Base-by-base conservation (phyloP, 2,113 vertebrate species). In the Megatriorchis doriae region DNA sequence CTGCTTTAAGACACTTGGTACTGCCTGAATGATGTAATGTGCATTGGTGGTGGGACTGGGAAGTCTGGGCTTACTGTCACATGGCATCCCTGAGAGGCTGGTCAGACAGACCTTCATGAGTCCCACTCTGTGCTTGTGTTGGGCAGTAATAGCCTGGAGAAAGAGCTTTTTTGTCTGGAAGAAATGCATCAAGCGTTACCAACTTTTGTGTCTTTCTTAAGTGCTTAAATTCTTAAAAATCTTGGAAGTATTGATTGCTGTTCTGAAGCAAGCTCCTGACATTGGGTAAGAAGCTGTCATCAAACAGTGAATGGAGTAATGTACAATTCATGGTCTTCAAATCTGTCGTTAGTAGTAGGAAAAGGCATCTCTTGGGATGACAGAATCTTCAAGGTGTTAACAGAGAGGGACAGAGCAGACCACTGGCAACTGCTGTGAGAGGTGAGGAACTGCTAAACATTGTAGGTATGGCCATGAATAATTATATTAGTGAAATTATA, bases 111-210 rank as follows among this genome's bases (percentile, higher is more conserved):
- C 31, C 38, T 14, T 16, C 2, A 1, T 22, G 48, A n/a, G 16
- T 59, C 42, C 20, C 8, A 1, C 50, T 40, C 66, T 38, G 55
- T 50, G 6, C 48, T 61, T 0, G 0, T 38, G 32, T 11, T 66
- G 22, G 61, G 31, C 53, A n/a, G 23, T 32, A 50, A 20, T 5
- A 72, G 55, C 55, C 55, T 62, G 59, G 18, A 85, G 67, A 80
- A 73, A 11, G 11, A 78, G 32, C 19, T 34, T 70, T 73, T 56
- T 19, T 53, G 11, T 78, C 59, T 55, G 81, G 40, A 70, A 66
- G 86, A 70, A 72, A 56, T 40, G 16, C 8, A 36, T 68, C 11
- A 75, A 58, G 6, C 2, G 1, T 72, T 82, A 73, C 31, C 48
- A 48, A 9, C 23, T 38, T 68, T 5, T 19, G 31, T 67, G 40